Evolutionary conservation across 2,113 vertebrate species (phyloP).

Genomic region (Nothocercus julius): DNA sequence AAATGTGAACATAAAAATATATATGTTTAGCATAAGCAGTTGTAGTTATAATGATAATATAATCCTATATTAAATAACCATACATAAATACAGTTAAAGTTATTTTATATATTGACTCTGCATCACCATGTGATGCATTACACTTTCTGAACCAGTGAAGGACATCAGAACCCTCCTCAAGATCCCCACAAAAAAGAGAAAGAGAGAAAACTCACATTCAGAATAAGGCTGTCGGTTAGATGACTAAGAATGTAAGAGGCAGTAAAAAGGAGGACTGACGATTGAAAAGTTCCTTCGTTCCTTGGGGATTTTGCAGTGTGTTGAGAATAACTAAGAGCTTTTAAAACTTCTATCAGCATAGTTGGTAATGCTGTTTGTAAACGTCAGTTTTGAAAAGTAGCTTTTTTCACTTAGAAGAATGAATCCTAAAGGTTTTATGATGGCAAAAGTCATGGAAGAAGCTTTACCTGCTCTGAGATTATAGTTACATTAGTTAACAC

Average conservation of each 20-base stretch:
- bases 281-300: background rate
- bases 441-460: background rate
- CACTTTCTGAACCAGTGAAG: background rate
- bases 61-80: background rate
- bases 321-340: background rate
- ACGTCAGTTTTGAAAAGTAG: background rate
- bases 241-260: background rate
- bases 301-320: background rate
- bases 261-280: background rate
- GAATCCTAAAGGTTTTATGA: background rate
- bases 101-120: background rate
- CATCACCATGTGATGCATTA: slow-evolving; percentile 12
- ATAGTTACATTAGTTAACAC: background rate
- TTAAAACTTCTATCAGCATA: background rate
- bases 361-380: background rate
- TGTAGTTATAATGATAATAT: background rate
- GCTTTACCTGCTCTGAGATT: background rate
- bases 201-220: background rate
- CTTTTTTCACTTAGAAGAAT: background rate
- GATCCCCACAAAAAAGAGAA: background rate
- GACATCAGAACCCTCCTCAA: background rate
- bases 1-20: background rate
- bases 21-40: background rate
- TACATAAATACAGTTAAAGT: background rate
- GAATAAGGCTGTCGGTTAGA: background rate